A percentile compares a stretch with the other conserved stretches of the same genome.
Conservation (phyloP, 2,113 vertebrate genomes). For the Tympanuchus pallidicinctus region DNA sequence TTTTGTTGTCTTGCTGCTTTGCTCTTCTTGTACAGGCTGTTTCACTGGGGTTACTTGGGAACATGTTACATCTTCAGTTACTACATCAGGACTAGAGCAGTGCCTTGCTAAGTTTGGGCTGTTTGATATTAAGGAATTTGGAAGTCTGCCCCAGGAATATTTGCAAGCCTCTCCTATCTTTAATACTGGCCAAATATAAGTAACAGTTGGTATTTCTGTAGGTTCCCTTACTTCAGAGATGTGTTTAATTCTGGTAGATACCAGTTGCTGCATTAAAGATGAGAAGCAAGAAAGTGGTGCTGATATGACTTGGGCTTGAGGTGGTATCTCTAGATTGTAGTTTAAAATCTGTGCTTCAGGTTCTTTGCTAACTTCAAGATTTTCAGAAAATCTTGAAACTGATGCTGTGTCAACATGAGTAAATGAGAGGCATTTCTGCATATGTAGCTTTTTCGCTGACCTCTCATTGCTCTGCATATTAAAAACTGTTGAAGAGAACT, state of each 20-base stretch:
- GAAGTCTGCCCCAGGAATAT: background rate
- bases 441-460: background rate
- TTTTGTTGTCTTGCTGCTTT: background rate
- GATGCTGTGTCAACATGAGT: background rate
- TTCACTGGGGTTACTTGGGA: background rate
- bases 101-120: background rate
- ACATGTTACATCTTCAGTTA: background rate
- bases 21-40: background rate
- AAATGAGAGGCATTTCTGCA: background rate
- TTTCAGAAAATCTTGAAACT: background rate
- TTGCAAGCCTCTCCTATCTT: background rate
- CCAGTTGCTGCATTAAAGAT: slow-evolving; percentile 7
- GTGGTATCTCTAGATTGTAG: slow-evolving; percentile 43
- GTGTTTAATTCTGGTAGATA: background rate
- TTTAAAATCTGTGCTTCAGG: background rate
- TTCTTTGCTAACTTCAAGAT: background rate
- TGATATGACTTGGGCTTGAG: background rate
- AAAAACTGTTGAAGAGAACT: background rate
- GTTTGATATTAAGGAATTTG: background rate
- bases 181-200: slow-evolving; percentile 47
- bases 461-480: background rate
- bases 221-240: background rate
- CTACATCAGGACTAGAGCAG: background rate
- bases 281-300: slow-evolving; percentile 28
- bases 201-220: slow-evolving; percentile 5